These are phyloP conservation scores for Oreocharis arfaki DNA, from an alignment of 2,113 vertebrate genomes.

Conservation along the genomic window DNA sequence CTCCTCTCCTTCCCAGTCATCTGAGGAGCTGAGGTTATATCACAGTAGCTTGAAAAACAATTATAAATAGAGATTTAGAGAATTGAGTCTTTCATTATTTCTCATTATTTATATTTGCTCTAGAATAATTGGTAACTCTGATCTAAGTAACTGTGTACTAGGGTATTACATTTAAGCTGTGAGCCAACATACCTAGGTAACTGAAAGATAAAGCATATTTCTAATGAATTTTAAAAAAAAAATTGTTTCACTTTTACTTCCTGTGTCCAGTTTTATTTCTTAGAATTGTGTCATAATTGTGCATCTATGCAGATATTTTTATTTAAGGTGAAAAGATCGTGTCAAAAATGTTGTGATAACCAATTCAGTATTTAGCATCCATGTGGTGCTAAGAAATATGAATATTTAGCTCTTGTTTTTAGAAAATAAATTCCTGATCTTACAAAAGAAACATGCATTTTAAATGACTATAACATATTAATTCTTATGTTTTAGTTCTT, in stretches of 20 bases:
- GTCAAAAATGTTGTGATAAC: not conserved
- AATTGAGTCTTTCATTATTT: not conserved
- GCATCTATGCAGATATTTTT: not conserved
- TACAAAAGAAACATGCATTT: not conserved
- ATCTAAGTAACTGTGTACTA: not conserved
- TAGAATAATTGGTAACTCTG: not conserved
- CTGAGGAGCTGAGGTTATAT: not conserved
- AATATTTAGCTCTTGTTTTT: not conserved
- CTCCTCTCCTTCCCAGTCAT: not conserved
- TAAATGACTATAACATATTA: not conserved
- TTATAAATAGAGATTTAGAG: not conserved
- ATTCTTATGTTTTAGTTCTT: not conserved
- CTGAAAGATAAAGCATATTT: not conserved
- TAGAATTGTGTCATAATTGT: not conserved
- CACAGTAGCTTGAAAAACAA: not conserved
- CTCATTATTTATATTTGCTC: not conserved
- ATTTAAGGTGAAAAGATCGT: not conserved
- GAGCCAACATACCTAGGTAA: not conserved
- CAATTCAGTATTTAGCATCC: not conserved
- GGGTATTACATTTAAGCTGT: not conserved
- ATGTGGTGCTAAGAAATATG: not conserved
- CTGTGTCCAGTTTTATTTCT: not conserved
- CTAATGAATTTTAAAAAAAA: not conserved
- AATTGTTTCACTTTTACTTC: not conserved
- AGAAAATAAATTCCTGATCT: not conserved